phyloP scores from a whole-genome alignment of 1,140 invertebrate genomes.

The Ceratina japonica region DNA sequence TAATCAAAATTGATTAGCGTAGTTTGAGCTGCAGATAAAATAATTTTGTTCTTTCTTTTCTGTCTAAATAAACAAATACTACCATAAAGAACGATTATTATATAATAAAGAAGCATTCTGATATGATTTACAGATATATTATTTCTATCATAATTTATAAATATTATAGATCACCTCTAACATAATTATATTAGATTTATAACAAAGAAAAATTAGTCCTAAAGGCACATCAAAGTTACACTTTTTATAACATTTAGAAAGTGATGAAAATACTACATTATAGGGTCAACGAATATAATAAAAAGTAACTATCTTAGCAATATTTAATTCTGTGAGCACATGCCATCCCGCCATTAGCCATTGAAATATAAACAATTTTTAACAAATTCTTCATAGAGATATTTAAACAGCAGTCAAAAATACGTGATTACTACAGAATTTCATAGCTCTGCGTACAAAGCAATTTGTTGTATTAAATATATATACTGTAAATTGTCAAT shows the following conservation, averaged over 20 bases:
- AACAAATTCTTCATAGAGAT: slow-evolving; percentile 23
- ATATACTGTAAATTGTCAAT: slow-evolving; percentile 33
- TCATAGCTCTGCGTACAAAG: slow-evolving; percentile 18
- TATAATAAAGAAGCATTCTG: slow-evolving; percentile 18
- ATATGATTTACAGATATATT: slow-evolving; percentile 54
- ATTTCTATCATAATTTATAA: slow-evolving; percentile 59
- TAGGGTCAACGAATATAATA: slow-evolving; percentile 58
- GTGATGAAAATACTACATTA: slow-evolving; percentile 54
- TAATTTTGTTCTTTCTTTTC: slow-evolving; percentile 5
- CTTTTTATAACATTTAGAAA: slow-evolving; percentile 59
- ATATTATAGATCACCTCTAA: slow-evolving; percentile 61
- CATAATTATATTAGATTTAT: slow-evolving; percentile 61
- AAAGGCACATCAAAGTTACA: slow-evolving; percentile 66
- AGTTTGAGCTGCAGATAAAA: slow-evolving; percentile 25
- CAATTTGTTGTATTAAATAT: slow-evolving; percentile 14
- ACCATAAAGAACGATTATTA: slow-evolving; percentile 19
- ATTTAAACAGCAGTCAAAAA: slow-evolving; percentile 29
- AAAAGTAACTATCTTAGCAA: slow-evolving; percentile 55
- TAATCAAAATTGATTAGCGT: slow-evolving; percentile 33
- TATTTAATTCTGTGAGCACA: slow-evolving; percentile 54
- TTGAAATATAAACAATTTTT: slow-evolving; percentile 45
- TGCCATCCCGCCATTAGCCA: slow-evolving; percentile 41
- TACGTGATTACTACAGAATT: slow-evolving; percentile 26
- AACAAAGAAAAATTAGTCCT: slow-evolving; percentile 63
- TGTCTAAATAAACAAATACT: slow-evolving; percentile 5